These are phyloP conservation scores for Bubo scandiacus DNA, from an alignment of 2,113 vertebrate species.

Conservation along the genomic window DNA sequence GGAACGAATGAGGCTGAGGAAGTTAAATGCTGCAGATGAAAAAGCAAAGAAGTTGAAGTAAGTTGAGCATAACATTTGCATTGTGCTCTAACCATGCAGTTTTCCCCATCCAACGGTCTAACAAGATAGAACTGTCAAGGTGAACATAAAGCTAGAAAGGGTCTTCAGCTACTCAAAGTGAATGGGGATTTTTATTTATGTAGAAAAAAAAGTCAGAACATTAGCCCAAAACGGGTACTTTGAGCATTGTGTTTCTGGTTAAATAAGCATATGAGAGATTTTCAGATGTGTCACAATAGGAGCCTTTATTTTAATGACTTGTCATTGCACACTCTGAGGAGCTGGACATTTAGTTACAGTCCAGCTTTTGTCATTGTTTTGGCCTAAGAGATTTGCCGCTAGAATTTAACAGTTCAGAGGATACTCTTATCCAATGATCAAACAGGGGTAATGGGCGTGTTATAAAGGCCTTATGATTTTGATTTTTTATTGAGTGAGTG, in stretches of 20 bases:
- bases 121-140: not conserved
- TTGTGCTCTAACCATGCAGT: not conserved
- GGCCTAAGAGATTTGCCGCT: not conserved
- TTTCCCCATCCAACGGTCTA: not conserved
- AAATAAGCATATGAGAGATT: not conserved
- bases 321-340: not conserved
- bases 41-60: conserved; percentile 77
- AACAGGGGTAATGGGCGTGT: not conserved
- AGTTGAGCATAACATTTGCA: not conserved
- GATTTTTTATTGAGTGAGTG: not conserved
- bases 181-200: not conserved
- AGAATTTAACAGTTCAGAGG: not conserved
- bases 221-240: not conserved
- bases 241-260: not conserved
- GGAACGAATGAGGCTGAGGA: conserved; percentile 81
- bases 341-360: not conserved
- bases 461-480: not conserved
- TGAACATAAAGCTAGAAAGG: not conserved
- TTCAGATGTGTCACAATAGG: not conserved
- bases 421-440: not conserved
- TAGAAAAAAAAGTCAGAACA: not conserved
- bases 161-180: not conserved
- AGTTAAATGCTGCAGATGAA: conserved; percentile 79
- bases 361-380: not conserved
- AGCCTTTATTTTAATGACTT: not conserved